These are phyloP conservation scores for Enteromius viviparus DNA, from an alignment of 2,797 vertebrate genomes.

Conservation along the genomic window DNA sequence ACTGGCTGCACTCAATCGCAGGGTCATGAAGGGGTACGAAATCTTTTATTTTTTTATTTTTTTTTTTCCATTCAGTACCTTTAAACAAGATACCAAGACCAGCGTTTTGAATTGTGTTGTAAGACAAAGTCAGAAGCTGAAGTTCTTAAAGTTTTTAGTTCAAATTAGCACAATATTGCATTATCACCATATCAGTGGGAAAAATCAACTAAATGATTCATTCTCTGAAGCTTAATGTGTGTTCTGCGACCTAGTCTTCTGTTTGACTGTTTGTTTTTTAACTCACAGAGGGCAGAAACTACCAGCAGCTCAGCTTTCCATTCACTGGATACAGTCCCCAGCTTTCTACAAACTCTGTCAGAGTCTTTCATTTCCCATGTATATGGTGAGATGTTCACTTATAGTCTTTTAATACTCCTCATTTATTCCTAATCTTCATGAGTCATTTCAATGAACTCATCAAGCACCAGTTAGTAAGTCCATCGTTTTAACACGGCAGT, in stretches of 20 bases:
- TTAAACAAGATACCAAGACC: not conserved
- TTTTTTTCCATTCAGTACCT: not conserved
- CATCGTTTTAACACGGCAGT: not conserved
- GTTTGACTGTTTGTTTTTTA: not conserved
- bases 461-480: not conserved
- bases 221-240: not conserved
- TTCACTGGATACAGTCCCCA: constrained; percentile 72
- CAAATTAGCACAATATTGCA: not conserved
- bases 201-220: not conserved
- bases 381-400: constrained; percentile 70
- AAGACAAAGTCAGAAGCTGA: not conserved
- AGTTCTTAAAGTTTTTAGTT: not conserved
- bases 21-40: constrained; percentile 70
- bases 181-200: not conserved
- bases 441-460: not conserved
- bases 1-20: constrained; percentile 74
- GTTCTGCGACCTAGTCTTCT: not conserved
- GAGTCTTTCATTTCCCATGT: constrained; percentile 73
- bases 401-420: not conserved
- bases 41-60: not conserved
- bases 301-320: constrained; percentile 76
- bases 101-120: not conserved
- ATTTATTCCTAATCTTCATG: not conserved
- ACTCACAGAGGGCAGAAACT: constrained; percentile 62
- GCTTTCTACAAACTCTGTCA: constrained; percentile 71